phyloP scores from a whole-genome alignment of 1,140 invertebrate genomes.

The Cephus cinctus region DNA sequence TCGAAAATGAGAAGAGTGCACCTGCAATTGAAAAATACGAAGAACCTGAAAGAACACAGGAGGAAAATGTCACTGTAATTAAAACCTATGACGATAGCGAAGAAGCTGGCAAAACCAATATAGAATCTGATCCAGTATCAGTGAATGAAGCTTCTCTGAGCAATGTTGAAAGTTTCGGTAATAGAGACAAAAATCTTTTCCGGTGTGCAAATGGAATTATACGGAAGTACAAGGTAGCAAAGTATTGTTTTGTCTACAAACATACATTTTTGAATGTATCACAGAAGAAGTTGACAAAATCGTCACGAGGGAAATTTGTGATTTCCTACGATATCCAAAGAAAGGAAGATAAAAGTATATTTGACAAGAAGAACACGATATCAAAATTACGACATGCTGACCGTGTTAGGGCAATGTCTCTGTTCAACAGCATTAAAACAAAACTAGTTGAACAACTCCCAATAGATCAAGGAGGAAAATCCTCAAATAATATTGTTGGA shows the following conservation, averaged over 20 bases:
- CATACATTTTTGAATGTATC: slow-evolving; percentile 16
- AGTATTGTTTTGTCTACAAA: slow-evolving; percentile 22
- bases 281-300: slow-evolving; percentile 6
- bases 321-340: neutral
- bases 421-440: slow-evolving; percentile 40
- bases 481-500: slow-evolving; percentile 28
- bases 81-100: neutral
- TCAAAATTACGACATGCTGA: neutral
- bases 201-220: slow-evolving; percentile 29
- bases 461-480: slow-evolving; percentile 21
- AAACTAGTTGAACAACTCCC: slow-evolving; percentile 35
- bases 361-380: neutral
- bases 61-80: slow-evolving; percentile 7
- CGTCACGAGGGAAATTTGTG: neutral
- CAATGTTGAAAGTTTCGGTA: too few species aligned
- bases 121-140: too few species aligned
- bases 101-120: neutral
- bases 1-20: neutral
- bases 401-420: slow-evolving; percentile 13
- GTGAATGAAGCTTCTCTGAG: too few species aligned
- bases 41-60: slow-evolving; percentile 18
- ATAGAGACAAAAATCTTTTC: slow-evolving; percentile 20
- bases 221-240: slow-evolving; percentile 30
- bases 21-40: slow-evolving; percentile 11
- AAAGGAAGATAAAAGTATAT: neutral